phyloP scores from a whole-genome alignment of 2,113 vertebrate species.

The Sturnus vulgaris region DNA sequence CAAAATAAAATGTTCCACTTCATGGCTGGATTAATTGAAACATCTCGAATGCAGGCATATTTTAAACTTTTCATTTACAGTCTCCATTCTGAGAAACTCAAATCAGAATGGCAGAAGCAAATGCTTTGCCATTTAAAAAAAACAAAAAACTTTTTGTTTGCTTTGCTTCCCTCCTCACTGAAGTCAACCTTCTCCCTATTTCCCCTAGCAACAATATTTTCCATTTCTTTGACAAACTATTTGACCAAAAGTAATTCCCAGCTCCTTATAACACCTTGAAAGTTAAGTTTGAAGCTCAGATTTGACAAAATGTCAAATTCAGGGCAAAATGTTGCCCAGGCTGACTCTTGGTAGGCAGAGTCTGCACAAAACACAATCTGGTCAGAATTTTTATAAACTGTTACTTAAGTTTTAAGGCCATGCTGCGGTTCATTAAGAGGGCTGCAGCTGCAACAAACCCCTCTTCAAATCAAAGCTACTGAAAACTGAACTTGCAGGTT shows the following conservation, averaged over 20 bases:
- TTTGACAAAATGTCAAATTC: background rate
- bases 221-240: background rate
- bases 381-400: background rate
- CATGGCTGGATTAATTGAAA: background rate
- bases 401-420: background rate
- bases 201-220: background rate
- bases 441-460: background rate
- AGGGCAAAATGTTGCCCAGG: background rate
- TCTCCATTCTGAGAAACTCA: background rate
- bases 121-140: background rate
- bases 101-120: background rate
- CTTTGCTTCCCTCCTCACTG: background rate
- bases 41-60: background rate
- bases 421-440: background rate
- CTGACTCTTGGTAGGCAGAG: background rate
- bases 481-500: background rate
- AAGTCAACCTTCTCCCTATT: background rate
- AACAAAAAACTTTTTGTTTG: background rate
- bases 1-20: constrained; percentile 19
- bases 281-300: background rate
- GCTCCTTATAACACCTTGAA: background rate
- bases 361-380: background rate
- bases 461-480: background rate
- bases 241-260: background rate
- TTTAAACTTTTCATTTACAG: background rate